Base-by-base conservation (phyloP, 2,113 vertebrate genomes). In the Hemiprocne comata region DNA sequence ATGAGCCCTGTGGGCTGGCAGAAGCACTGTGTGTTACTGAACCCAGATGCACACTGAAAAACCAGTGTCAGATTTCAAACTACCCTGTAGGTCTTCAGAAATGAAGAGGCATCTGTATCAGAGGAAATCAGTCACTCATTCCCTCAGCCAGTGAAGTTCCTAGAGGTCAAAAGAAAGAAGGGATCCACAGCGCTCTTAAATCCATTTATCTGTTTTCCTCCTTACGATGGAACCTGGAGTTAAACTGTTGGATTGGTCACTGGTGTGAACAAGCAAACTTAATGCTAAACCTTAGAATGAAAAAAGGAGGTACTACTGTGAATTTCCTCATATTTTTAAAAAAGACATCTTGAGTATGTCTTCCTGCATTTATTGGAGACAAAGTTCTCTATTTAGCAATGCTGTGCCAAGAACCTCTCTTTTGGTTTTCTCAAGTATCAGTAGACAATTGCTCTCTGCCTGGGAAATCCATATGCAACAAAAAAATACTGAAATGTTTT, bases 91-190 rank as follows among this genome's bases (percentile, higher is more conserved):
- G 94, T 93, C 92, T 61, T 75, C 57, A 54, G 92, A 55, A 84
- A 96, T 95, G 93, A 94, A 94, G 90, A 95, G 83, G 28, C 73
- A 70, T 92, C 69, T 96, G 88, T 94, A 4, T 72, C 50, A 90
- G 76, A 74, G 90, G 65, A 88, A 95, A 55, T 28, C 79, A 91
- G 42, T 77, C 79, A 21, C 51, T 91, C 75, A 25, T 84, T 36
- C 58, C 58, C 44, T 58, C 74, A 46, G n/a, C 50, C 71, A 75
- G 50, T 18, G 38, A 67, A 57, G 83, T 90, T 95, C 69, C 34
- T 42, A 38, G 78, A 20, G 24, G 38, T 44, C 76, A 51, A 57
- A 92, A 84, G 60, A 67, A 75, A 75, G 74, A 85, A 78, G 79
- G 61, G 69, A 58, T 78, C 28, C 58, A 69, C 54, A 66, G 44